phyloP scores from a whole-genome alignment of 2,888 invertebrate genomes.

The Rhingia rostrata region DNA sequence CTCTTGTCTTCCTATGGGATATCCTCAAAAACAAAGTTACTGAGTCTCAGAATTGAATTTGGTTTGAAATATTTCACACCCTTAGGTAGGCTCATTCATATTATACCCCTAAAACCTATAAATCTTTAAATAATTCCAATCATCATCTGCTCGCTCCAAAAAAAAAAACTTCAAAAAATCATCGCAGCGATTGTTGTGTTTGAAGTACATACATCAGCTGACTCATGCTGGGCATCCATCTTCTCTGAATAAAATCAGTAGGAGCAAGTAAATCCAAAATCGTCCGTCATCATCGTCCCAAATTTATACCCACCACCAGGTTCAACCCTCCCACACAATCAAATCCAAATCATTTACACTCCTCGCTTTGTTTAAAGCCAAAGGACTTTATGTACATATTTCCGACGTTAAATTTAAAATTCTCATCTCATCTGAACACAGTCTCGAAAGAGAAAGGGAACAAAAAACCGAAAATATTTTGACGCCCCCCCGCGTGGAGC shows the following conservation, averaged over 20 bases:
- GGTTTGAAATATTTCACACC: no score
- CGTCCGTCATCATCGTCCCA: slow-evolving; percentile 3
- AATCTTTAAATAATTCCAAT: no score
- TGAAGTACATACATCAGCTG: no score
- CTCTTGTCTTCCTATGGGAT: no score
- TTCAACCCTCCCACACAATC: slow-evolving; percentile 21
- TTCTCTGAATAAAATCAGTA: not conserved
- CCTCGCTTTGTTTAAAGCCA: slow-evolving; percentile 27
- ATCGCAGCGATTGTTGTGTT: no score
- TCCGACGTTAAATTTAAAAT: slow-evolving; percentile 18
- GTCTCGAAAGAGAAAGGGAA: not conserved
- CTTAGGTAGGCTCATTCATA: no score
- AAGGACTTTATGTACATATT: slow-evolving; percentile 18
- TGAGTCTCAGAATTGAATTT: no score
- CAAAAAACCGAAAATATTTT: slow-evolving; percentile 46
- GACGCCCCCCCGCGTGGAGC: slow-evolving; percentile 54
- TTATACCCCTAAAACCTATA: no score
- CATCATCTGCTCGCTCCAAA: no score
- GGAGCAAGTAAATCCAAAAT: slow-evolving; percentile 32
- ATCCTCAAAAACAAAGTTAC: no score
- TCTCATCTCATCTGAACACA: slow-evolving; percentile 35
- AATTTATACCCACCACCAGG: slow-evolving; percentile 8
- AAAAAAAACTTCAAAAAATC: no score
- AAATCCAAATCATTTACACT: slow-evolving; percentile 39
- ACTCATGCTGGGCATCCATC: no score